A percentile compares a stretch with the other conserved stretches of the same genome.
phyloP scores from a whole-genome alignment of 2,113 vertebrate species.

The Coracopsis vasa region DNA sequence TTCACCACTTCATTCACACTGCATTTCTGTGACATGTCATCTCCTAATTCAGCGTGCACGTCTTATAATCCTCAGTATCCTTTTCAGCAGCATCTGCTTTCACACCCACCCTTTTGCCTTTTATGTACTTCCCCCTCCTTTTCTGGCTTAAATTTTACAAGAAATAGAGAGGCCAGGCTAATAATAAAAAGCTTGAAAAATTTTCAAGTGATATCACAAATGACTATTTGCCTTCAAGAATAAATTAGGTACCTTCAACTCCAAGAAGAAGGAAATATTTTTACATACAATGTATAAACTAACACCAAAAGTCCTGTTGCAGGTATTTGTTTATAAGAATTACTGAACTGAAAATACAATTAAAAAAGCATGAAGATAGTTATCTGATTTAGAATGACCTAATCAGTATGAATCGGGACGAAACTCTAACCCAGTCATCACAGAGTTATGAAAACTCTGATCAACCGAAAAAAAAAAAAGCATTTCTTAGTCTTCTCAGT shows the following conservation, averaged over 20 bases:
- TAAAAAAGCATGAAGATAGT: not conserved
- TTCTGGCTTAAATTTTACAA: not conserved
- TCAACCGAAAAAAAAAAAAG: slow-evolving; percentile 32
- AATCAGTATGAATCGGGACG: not conserved
- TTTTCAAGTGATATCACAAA: not conserved
- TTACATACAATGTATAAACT: not conserved
- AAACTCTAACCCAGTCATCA: slow-evolving; percentile 28
- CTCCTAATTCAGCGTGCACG: not conserved
- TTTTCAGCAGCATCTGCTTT: not conserved
- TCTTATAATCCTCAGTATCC: not conserved
- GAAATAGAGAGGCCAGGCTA: not conserved
- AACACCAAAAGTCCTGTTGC: not conserved
- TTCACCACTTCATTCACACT: not conserved
- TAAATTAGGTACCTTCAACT: not conserved
- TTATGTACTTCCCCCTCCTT: not conserved
- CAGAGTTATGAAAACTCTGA: slow-evolving; percentile 31
- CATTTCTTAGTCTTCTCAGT: not conserved
- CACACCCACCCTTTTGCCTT: not conserved
- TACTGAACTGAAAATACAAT: not conserved
- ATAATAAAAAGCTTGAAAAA: not conserved
- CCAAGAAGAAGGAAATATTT: not conserved
- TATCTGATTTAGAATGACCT: not conserved
- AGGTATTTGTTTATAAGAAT: not conserved
- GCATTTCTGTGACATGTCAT: not conserved
- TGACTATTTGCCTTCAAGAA: not conserved